Conservation (phyloP, 2,888 invertebrate genomes). For the Mimachlamys varia region DNA sequence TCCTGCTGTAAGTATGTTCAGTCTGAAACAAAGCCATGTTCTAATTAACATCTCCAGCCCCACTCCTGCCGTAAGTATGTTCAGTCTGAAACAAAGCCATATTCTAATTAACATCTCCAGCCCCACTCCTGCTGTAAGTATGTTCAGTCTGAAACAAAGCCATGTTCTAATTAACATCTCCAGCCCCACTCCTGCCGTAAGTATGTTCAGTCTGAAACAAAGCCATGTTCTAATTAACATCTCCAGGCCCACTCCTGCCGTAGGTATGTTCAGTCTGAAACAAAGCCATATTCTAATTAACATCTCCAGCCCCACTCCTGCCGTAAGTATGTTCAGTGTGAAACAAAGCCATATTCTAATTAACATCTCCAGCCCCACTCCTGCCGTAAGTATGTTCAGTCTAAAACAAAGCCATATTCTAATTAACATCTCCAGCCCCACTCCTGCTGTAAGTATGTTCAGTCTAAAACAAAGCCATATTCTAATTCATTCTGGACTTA, state of each 20-base stretch:
- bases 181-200: background rate
- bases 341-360: too few relatives aligned
- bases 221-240: too few relatives aligned
- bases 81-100: constrained; percentile 21
- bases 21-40: constrained; percentile 13
- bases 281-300: too few relatives aligned
- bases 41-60: background rate
- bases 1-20: background rate
- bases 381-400: background rate
- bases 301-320: background rate
- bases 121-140: background rate
- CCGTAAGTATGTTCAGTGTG: background rate
- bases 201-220: constrained; percentile 17
- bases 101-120: background rate
- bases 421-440: background rate
- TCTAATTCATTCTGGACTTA: too few relatives aligned
- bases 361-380: background rate
- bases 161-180: too few relatives aligned
- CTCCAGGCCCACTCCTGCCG: background rate
- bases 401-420: too few relatives aligned
- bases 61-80: background rate
- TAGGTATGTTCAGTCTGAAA: background rate
- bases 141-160: constrained; percentile 25
- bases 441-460: background rate
- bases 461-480: background rate